phyloP scores from a whole-genome alignment of 2,888 invertebrate species.

The Morpho deidamia region DNA sequence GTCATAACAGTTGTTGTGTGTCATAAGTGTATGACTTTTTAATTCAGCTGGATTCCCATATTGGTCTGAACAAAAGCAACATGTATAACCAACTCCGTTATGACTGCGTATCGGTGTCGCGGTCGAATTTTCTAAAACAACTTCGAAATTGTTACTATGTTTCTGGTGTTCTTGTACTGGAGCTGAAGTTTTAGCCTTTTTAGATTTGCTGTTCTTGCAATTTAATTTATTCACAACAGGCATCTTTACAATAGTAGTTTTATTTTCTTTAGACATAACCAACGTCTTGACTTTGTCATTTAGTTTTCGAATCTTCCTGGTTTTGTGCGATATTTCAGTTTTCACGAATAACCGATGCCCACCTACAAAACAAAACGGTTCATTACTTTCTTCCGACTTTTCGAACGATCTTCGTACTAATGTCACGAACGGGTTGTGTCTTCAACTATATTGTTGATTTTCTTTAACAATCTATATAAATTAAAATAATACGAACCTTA shows the following conservation, averaged over 20 bases:
- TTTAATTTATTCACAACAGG: background rate
- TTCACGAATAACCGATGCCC: slow-evolving; percentile 2
- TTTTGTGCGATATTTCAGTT: slow-evolving; percentile 3
- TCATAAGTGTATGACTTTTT: slow-evolving; percentile 24
- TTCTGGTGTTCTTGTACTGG: background rate
- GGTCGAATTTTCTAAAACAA: background rate
- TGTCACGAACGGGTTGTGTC: background rate
- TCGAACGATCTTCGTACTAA: background rate
- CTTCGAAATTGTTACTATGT: slow-evolving; percentile 1
- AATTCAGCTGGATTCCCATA: slow-evolving; percentile 30
- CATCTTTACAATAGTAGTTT: background rate
- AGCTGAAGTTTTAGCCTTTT: background rate
- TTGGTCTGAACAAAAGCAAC: slow-evolving; percentile 27
- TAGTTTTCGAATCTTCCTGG: background rate
- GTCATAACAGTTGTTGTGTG: slow-evolving; percentile 11
- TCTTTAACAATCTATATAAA: no score
- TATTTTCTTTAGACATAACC: background rate
- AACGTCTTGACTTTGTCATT: slow-evolving; percentile 1
- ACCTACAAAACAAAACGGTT: slow-evolving; percentile 12
- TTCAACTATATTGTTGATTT: no score
- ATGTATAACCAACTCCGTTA: slow-evolving; percentile 25
- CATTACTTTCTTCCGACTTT: slow-evolving; percentile 4
- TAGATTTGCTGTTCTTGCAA: background rate
- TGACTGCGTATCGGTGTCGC: slow-evolving; percentile 41
- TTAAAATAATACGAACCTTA: no score